Conservation (phyloP, 2,888 invertebrate genomes). For the Rhabditoides inermis region DNA sequence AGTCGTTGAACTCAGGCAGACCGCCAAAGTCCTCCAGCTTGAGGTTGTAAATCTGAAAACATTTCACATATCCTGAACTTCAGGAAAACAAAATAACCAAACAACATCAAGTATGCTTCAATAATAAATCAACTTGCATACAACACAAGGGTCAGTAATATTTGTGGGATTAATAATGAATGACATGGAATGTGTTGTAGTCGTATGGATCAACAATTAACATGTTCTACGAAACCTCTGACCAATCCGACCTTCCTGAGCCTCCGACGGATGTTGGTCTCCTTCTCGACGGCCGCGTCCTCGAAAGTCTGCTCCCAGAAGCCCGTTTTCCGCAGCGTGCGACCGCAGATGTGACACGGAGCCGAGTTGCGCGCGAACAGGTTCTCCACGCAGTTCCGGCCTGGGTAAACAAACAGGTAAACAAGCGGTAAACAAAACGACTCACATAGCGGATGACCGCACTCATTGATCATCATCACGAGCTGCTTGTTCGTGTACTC, state of each 20-base stretch:
- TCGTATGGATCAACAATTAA: no score
- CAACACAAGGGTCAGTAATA: no score
- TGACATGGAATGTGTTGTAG: no score
- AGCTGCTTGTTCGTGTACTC: conserved; percentile 92
- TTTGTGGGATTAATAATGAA: no score
- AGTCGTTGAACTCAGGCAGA: conserved; percentile 82
- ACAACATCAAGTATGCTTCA: no score
- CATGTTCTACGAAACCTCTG: no score
- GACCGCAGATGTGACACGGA: conserved; percentile 68
- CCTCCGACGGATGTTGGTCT: conserved; percentile 83
- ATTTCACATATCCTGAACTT: conserved; percentile 62
- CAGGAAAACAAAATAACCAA: no score
- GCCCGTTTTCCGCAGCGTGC: conserved; percentile 75
- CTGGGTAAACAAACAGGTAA: not conserved
- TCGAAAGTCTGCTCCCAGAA: conserved; percentile 91
- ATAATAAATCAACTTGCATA: no score
- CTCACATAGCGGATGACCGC: conserved; percentile 94
- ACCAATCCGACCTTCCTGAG: conserved; percentile 62
- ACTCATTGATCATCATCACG: conserved; percentile 93
- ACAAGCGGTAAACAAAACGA: conserved; percentile 55
- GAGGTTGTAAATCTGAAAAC: conserved; percentile 70
- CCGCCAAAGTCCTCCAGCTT: conserved; percentile 83
- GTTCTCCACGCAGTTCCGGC: conserved; percentile 55
- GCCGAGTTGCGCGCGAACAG: conserved; percentile 92
- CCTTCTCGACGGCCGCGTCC: conserved; percentile 90